phyloP scores from a whole-genome alignment of 2,113 vertebrate species.

The Indicator maculatus region DNA sequence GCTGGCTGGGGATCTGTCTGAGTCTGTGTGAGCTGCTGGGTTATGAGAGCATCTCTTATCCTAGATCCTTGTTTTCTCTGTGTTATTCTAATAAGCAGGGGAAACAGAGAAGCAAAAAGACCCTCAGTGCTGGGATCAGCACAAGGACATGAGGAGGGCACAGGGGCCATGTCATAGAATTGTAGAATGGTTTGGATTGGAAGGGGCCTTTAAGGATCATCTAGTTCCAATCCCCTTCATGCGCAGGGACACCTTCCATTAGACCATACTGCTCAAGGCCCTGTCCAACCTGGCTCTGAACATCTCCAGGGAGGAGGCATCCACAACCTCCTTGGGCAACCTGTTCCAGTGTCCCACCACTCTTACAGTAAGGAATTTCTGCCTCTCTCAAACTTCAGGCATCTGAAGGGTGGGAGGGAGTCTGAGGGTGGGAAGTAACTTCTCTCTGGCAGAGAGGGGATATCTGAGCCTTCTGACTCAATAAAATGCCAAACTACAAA shows the following conservation, averaged over 20 bases:
- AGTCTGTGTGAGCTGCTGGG: rapidly evolving
- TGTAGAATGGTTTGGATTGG: too few relatives aligned
- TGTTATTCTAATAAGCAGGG: neutral
- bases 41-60: neutral
- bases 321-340: too few relatives aligned
- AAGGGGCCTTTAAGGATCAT: too few relatives aligned
- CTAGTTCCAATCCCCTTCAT: too few relatives aligned
- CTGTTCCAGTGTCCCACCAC: too few relatives aligned
- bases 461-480: neutral
- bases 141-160: rapidly evolving
- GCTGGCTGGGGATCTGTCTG: rapidly evolving
- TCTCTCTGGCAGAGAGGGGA: neutral
- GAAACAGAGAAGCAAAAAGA: neutral
- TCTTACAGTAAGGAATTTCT: too few relatives aligned
- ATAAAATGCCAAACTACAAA: neutral
- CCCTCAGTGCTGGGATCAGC: neutral
- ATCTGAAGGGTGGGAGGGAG: neutral
- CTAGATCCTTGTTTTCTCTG: neutral
- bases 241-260: too few relatives aligned
- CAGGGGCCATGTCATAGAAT: neutral
- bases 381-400: too few relatives aligned
- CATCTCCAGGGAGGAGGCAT: too few relatives aligned
- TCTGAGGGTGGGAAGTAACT: rapidly evolving
- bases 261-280: too few relatives aligned
- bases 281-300: too few relatives aligned